Base-by-base conservation (phyloP, 2,797 vertebrate genomes). In the Clarias fuscus region DNA sequence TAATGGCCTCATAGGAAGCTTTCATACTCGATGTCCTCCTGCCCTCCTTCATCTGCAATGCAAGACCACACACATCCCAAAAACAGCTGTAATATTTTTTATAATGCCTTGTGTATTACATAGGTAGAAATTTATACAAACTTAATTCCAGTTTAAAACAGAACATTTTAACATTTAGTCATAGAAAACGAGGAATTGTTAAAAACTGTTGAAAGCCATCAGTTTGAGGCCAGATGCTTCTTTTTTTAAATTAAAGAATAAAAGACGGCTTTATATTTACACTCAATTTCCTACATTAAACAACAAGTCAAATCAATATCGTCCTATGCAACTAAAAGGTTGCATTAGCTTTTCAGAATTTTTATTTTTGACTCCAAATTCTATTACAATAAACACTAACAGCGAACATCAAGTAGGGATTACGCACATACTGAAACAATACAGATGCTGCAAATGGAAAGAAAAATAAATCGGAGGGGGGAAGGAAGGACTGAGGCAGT, bases 1-100 rank as follows among this genome's bases (percentile, higher is more conserved):
- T 99, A 93, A 99, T 97, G 20, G 98, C 98, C 94, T 99, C 98
- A 56, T 98, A 99, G 91, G 97, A 99, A 73, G 98, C 98, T 92
- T 98, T 99, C 90, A 99, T 95, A 90, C 98, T 99, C 72, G 98
- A 99, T 2, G 98, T 99, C 93, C 98, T 94, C 70, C 98, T 93
- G 82, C 98, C 98, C 85, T 99, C 98, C 92, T 99, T 99, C 98
- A 99, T 99, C 98, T 99, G 92, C 37, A 65, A 85, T 13, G 2
- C 27, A 22, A 56, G 48, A 22, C 8, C 18, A 58, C 43, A 85
- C 33, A 78, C 17, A 18, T 18, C 64, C 15, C 20, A 78, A 5
- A 59, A 18, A 73, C 7, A 61, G 4, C 27, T 33, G 14, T 77
- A 5, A 33, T 4, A 30, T 58, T 15, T 10, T 20, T 17, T 27